These are phyloP conservation scores for Globodera ellingtonae DNA, from an alignment of 1,140 invertebrate genomes.

Conservation along the genomic window DNA sequence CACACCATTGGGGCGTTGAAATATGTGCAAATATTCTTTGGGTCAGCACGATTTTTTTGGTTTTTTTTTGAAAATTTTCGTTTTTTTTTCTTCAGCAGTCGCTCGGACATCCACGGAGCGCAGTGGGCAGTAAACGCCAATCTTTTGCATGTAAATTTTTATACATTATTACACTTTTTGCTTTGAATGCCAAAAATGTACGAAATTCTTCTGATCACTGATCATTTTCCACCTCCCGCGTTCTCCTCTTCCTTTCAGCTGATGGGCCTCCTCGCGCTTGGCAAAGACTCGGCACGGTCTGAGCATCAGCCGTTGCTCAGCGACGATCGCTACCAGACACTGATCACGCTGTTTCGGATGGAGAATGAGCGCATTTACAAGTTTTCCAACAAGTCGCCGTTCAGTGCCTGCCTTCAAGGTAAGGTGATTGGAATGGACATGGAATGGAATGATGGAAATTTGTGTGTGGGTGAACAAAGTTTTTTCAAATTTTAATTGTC, in stretches of 20 bases:
- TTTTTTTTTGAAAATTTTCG: background rate
- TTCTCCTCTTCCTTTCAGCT: conserved; percentile 31
- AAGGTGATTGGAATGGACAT: no score
- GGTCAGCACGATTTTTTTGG: background rate
- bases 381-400: conserved; percentile 83
- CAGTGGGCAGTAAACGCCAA: conserved; percentile 9
- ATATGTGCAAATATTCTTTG: conserved; percentile 64
- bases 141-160: conserved; percentile 8
- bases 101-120: conserved; percentile 7
- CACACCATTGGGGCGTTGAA: conserved; percentile 83
- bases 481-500: background rate
- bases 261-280: conserved; percentile 43
- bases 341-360: conserved; percentile 39
- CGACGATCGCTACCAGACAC: conserved; percentile 49
- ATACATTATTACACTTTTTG: background rate
- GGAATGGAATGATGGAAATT: background rate
- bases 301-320: conserved; percentile 39
- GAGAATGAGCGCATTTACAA: conserved; percentile 52
- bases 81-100: conserved; percentile 5
- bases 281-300: conserved; percentile 15
- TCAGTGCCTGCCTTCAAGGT: conserved; percentile 80
- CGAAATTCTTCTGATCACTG: conserved; percentile 15
- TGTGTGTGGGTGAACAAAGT: no score
- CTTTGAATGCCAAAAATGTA: background rate
- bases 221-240: background rate